These are phyloP conservation scores for Drosophila leontia DNA, from an alignment of 1,140 invertebrate species.

Conservation along the genomic window DNA sequence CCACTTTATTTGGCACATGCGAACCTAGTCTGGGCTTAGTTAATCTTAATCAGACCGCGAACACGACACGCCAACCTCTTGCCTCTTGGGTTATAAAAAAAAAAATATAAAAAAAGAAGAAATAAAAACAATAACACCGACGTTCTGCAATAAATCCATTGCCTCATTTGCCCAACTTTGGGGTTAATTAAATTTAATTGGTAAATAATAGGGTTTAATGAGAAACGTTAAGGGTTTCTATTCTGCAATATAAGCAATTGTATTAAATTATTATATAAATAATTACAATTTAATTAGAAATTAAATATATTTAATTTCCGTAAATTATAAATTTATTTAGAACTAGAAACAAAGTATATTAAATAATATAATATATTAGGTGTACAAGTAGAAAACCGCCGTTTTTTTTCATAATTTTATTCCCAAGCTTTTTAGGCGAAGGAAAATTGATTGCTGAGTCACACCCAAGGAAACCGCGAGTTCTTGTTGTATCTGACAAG, in stretches of 20 bases:
- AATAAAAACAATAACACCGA: constrained; percentile 9
- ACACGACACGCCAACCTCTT: constrained; percentile 35
- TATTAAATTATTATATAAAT: not conserved
- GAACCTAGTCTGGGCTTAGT: constrained; percentile 34
- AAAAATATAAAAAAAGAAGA: not conserved
- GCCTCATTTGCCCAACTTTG: constrained; percentile 30
- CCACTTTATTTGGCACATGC: constrained; percentile 67
- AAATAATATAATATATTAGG: not conserved
- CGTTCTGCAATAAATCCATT: constrained; percentile 34
- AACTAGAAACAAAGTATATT: not conserved
- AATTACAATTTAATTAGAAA: not conserved
- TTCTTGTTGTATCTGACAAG: too few species aligned
- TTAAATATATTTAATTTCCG: fast-evolving
- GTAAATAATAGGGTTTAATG: not conserved
- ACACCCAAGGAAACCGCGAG: too few species aligned
- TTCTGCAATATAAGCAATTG: not conserved
- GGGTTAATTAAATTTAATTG: constrained; percentile 38
- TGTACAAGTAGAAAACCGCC: too few species aligned
- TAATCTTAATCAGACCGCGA: constrained; percentile 42
- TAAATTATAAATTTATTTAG: not conserved
- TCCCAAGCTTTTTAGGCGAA: too few species aligned
- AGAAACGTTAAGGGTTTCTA: constrained; percentile 1
- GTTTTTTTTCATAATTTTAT: too few species aligned
- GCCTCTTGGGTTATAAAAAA: constrained; percentile 12
- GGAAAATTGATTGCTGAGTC: too few species aligned